A percentile compares a stretch with the other conserved stretches of the same genome.
Conservation (phyloP, 1,140 invertebrate species). For the Tetraneura akinire region DNA sequence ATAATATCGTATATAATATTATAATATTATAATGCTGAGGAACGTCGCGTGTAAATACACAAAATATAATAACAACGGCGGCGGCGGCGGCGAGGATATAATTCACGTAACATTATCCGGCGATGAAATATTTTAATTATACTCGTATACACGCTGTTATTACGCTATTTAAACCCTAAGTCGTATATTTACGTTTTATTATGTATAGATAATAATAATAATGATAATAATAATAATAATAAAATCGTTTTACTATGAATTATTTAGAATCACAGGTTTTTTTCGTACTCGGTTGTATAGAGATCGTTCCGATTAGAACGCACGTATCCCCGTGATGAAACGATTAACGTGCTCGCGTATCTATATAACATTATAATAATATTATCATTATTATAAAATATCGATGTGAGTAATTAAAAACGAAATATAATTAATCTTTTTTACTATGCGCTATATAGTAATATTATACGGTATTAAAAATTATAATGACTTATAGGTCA, state of each 20-base stretch:
- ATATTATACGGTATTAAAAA: too few relatives aligned
- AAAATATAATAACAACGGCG: too few relatives aligned
- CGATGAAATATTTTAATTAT: conserved; percentile 18
- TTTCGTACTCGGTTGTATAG: neutral
- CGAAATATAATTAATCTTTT: neutral
- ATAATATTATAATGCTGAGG: too few relatives aligned
- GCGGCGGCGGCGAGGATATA: conserved; percentile 9
- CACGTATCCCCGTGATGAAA: neutral
- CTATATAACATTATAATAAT: too few relatives aligned
- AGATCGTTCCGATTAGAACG: neutral
- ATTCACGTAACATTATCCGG: conserved; percentile 32
- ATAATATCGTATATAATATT: too few relatives aligned
- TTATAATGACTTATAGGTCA: too few relatives aligned
- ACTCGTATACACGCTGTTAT: conserved; percentile 8
- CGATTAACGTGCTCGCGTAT: neutral
- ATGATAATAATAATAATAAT: neutral
- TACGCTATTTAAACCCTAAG: conserved; percentile 13
- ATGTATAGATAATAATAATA: neutral
- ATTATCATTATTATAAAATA: too few relatives aligned
- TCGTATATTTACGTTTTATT: neutral
- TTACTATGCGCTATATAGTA: neutral
- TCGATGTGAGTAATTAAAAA: neutral
- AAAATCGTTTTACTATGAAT: neutral
- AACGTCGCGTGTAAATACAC: conserved; percentile 4
- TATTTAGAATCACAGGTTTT: neutral